These are phyloP conservation scores for Leptinotarsa juncta DNA, from an alignment of 2,888 invertebrate species.

Conservation along the genomic window DNA sequence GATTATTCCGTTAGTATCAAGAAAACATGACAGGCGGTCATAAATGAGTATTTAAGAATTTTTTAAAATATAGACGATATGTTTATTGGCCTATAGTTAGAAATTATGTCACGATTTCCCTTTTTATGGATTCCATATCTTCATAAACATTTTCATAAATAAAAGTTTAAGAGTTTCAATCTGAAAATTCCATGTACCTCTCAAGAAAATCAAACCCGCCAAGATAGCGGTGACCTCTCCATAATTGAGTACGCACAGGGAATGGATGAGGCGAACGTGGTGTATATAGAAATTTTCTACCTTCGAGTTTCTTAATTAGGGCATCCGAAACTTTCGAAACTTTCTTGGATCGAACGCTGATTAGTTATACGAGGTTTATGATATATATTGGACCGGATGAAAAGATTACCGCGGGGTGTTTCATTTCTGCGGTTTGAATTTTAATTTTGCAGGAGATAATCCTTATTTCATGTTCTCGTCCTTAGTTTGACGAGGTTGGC, in stretches of 20 bases:
- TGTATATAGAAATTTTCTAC: slow-evolving; percentile 34
- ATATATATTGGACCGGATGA: slow-evolving; percentile 18
- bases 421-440: slow-evolving; percentile 20
- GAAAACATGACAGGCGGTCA: too few species aligned
- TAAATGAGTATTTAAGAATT: too few species aligned
- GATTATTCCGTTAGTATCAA: too few species aligned
- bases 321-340: slow-evolving; percentile 20
- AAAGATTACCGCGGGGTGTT: slow-evolving; percentile 10
- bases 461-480: slow-evolving; percentile 11
- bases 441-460: slow-evolving; percentile 17
- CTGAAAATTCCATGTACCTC: slow-evolving; percentile 14
- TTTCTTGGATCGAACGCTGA: slow-evolving; percentile 19
- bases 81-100: too few species aligned
- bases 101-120: too few species aligned
- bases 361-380: slow-evolving; percentile 18
- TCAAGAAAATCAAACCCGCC: slow-evolving; percentile 36
- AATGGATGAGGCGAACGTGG: slow-evolving; percentile 43
- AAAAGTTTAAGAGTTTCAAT: not conserved
- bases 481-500: not conserved
- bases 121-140: too few species aligned
- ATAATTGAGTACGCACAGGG: slow-evolving; percentile 46
- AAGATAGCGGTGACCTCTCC: slow-evolving; percentile 49
- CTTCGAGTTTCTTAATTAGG: slow-evolving; percentile 17
- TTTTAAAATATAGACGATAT: too few species aligned
- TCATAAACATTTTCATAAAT: too few species aligned